Conservation (phyloP, 1,140 invertebrate genomes). For the Tetramorium simillimum region DNA sequence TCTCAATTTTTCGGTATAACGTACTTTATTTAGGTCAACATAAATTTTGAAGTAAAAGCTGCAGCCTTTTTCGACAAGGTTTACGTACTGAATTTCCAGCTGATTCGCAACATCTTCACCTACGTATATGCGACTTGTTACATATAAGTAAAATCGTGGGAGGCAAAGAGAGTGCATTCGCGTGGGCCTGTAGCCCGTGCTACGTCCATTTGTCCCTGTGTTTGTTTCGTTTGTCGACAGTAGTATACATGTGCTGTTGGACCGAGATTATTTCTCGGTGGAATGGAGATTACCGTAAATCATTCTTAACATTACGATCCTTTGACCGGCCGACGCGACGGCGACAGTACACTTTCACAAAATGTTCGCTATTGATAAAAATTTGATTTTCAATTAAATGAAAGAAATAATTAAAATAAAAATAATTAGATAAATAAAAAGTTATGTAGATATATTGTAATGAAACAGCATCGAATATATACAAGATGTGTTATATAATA, state of each 20-base stretch:
- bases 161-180: slow-evolving; percentile 71
- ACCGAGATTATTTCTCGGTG: slow-evolving; percentile 64
- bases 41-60: neutral
- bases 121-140: slow-evolving; percentile 32
- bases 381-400: neutral
- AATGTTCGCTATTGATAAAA: neutral
- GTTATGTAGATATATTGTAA: neutral
- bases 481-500: neutral
- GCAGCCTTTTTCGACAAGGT: neutral
- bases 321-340: slow-evolving; percentile 20
- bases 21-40: neutral
- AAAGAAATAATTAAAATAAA: neutral
- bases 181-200: slow-evolving; percentile 73
- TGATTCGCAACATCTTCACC: slow-evolving; percentile 51
- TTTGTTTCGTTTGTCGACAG: slow-evolving; percentile 70
- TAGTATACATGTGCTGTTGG: slow-evolving; percentile 65
- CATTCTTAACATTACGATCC: slow-evolving; percentile 34
- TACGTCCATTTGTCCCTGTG: slow-evolving; percentile 75
- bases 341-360: slow-evolving; percentile 11
- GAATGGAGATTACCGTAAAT: slow-evolving; percentile 68
- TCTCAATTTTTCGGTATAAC: neutral
- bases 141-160: slow-evolving; percentile 71
- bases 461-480: neutral
- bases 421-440: neutral
- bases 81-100: slow-evolving; percentile 24